Percentiles rank a stretch among this genome's conserved stretches.
Evolutionary conservation across 2,888 invertebrate species (phyloP).

Genomic region (Eupithecia pulchellata): DNA sequence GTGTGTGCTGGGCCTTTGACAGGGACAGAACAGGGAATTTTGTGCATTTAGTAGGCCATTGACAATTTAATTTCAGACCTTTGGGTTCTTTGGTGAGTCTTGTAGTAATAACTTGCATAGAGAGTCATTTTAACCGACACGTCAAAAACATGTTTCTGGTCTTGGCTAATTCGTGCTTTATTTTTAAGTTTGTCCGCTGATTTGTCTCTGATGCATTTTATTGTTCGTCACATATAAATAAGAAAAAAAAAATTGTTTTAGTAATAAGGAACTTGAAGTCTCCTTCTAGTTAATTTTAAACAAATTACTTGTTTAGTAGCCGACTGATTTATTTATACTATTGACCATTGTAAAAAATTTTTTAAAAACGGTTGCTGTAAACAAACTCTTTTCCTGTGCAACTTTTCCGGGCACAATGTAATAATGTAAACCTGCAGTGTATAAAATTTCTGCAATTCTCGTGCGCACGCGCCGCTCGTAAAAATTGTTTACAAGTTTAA

Average conservation of each 20-base stretch:
- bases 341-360: neutral
- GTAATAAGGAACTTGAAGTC: neutral
- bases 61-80: neutral
- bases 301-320: neutral
- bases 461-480: constrained; percentile 42
- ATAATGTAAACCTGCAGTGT: constrained; percentile 16
- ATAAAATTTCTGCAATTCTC: constrained; percentile 23
- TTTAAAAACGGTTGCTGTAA: neutral
- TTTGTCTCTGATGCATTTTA: neutral
- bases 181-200: neutral
- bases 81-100: neutral
- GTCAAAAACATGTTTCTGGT: too few relatives aligned
- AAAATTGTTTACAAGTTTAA: constrained; percentile 43
- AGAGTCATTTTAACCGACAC: neutral
- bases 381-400: neutral
- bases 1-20: constrained; percentile 29
- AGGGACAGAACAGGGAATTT: neutral
- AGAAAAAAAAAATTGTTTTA: neutral
- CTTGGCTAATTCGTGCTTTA: too few relatives aligned
- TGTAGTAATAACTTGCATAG: neutral
- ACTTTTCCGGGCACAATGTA: constrained; percentile 3
- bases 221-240: neutral
- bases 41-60: neutral
- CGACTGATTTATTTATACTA: neutral
- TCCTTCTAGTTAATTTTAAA: neutral